phyloP scores from a whole-genome alignment of 2,888 invertebrate genomes.

The Autographa gamma region DNA sequence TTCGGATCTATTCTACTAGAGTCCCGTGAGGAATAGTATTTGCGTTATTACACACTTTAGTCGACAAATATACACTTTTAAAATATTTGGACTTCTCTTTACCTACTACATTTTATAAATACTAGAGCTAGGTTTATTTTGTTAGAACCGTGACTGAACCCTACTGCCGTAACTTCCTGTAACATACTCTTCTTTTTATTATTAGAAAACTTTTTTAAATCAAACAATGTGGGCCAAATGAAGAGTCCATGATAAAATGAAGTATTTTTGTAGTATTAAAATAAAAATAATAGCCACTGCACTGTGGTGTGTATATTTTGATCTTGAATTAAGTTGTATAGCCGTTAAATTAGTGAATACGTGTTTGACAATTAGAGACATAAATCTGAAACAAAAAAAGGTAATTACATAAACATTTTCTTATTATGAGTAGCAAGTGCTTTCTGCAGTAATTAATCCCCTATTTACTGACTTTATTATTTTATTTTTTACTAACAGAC shows the following conservation, averaged over 20 bases:
- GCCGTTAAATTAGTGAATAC: constrained; percentile 34
- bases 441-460: no score
- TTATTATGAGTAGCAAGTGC: no score
- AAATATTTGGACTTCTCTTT: constrained; percentile 18
- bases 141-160: constrained; percentile 49
- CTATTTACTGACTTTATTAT: no score
- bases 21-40: constrained; percentile 8
- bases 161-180: constrained; percentile 55
- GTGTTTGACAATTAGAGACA: constrained; percentile 52
- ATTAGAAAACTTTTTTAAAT: constrained; percentile 40
- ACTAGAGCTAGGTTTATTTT: constrained; percentile 36
- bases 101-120: constrained; percentile 5
- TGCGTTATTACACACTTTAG: constrained; percentile 23
- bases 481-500: no score
- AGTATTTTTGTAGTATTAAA: constrained; percentile 63
- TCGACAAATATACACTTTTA: constrained; percentile 25
- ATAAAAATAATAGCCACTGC: constrained; percentile 39
- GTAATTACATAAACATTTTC: no score
- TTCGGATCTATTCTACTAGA: constrained; percentile 16
- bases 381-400: neutral
- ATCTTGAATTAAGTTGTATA: constrained; percentile 51
- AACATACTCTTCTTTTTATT: constrained; percentile 37
- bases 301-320: constrained; percentile 47
- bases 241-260: constrained; percentile 54
- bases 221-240: constrained; percentile 63